A percentile compares a stretch with the other conserved stretches of the same genome.
phyloP scores from a whole-genome alignment of 2,888 invertebrate species.

The Deladenus siricidicola region DNA sequence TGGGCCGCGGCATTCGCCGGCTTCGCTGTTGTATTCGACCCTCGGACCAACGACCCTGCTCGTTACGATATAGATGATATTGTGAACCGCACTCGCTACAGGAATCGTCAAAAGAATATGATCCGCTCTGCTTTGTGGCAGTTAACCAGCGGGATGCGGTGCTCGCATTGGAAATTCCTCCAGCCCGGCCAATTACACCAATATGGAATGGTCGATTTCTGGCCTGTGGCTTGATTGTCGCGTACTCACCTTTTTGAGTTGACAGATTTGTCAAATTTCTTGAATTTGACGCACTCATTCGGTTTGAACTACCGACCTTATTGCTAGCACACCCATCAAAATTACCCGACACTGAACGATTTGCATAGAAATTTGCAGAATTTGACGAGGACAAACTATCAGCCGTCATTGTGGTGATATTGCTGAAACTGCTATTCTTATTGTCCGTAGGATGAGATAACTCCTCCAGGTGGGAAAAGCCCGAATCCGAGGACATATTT shows the following conservation, averaged over 20 bases:
- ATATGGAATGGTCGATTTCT: neutral
- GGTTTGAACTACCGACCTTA: neutral
- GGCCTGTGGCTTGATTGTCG: neutral
- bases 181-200: neutral
- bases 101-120: too few relatives aligned
- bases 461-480: constrained; percentile 18
- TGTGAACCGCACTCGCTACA: too few relatives aligned
- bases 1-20: constrained; percentile 15
- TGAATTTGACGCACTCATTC: neutral
- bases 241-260: neutral
- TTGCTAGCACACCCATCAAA: too few relatives aligned
- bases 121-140: too few relatives aligned
- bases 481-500: constrained; percentile 29
- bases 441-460: neutral
- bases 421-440: too few relatives aligned
- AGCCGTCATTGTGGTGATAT: neutral
- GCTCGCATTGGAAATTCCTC: neutral
- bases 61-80: constrained; percentile 40
- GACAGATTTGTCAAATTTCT: neutral
- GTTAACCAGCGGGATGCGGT: too few relatives aligned
- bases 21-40: constrained; percentile 13
- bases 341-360: neutral
- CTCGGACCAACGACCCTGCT: constrained; percentile 44
- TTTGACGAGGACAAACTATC: neutral
- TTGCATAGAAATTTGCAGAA: neutral